Evolutionary conservation across 2,797 vertebrate species (phyloP).

Genomic region (Streptopelia turtur): DNA sequence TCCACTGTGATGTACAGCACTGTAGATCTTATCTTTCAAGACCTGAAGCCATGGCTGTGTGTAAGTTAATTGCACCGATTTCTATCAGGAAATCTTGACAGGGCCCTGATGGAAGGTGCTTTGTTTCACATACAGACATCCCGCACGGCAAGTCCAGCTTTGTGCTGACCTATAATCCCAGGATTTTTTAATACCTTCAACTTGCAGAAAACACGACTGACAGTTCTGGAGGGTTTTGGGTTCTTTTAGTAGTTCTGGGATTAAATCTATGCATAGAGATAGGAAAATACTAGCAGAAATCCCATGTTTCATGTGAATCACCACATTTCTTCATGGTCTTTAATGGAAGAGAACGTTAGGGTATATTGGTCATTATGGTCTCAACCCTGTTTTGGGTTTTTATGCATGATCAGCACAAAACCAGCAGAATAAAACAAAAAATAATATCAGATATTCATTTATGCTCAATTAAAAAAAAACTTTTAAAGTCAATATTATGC

Average conservation of each 20-base stretch:
- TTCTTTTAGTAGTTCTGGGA: neutral
- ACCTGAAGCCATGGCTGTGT: neutral
- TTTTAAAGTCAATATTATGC: neutral
- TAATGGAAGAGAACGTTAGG: neutral
- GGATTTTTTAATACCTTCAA: neutral
- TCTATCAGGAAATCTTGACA: neutral
- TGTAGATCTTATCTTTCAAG: neutral
- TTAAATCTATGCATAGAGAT: neutral
- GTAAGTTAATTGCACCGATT: neutral
- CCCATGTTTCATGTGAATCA: fast-evolving
- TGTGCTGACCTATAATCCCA: neutral
- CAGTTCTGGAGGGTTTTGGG: neutral
- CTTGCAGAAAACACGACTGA: neutral
- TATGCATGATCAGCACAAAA: neutral
- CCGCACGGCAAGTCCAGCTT: neutral
- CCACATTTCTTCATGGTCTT: neutral
- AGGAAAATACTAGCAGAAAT: neutral
- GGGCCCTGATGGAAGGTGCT: neutral
- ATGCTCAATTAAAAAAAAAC: neutral
- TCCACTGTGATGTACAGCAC: neutral
- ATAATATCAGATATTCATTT: neutral
- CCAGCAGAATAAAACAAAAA: neutral
- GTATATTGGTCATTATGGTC: neutral
- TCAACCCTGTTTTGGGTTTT: neutral
- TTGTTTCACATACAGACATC: neutral